phyloP scores from a whole-genome alignment of 1,140 invertebrate species.

The Pachypeltis micranthus region DNA sequence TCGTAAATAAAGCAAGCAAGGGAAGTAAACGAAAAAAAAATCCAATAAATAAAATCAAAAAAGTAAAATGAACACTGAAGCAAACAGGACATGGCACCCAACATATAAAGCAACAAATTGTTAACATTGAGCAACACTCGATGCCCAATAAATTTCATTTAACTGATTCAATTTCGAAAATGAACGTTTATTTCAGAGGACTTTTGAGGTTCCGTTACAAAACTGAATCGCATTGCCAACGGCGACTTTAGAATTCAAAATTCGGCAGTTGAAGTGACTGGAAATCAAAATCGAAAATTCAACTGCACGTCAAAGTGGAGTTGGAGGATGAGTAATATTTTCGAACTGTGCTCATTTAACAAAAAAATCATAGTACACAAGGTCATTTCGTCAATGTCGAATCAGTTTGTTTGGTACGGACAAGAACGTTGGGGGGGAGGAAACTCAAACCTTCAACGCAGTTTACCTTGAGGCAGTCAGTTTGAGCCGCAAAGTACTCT shows the following conservation, averaged over 20 bases:
- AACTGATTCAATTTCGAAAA: slow-evolving; percentile 21
- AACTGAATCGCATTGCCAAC: neutral
- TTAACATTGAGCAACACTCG: slow-evolving; percentile 23
- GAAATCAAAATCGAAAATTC: neutral
- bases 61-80: slow-evolving; percentile 16
- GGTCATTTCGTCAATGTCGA: slow-evolving; percentile 12
- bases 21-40: slow-evolving; percentile 19
- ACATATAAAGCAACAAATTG: slow-evolving; percentile 16
- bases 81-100: slow-evolving; percentile 17
- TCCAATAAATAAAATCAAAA: slow-evolving; percentile 17
- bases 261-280: slow-evolving; percentile 1
- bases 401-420: slow-evolving; percentile 15
- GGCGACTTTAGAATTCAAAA: no score
- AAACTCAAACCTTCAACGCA: no score
- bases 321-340: slow-evolving; percentile 11
- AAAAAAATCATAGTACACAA: slow-evolving; percentile 10
- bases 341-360: slow-evolving; percentile 26
- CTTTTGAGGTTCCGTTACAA: neutral
- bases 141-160: slow-evolving; percentile 35
- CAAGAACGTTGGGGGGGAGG: slow-evolving; percentile 5
- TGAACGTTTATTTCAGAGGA: no score
- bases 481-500: no score
- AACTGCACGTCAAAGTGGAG: neutral
- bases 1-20: slow-evolving; percentile 20
- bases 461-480: neutral